phyloP scores from a whole-genome alignment of 2,113 vertebrate species.

The Charina bottae region DNA sequence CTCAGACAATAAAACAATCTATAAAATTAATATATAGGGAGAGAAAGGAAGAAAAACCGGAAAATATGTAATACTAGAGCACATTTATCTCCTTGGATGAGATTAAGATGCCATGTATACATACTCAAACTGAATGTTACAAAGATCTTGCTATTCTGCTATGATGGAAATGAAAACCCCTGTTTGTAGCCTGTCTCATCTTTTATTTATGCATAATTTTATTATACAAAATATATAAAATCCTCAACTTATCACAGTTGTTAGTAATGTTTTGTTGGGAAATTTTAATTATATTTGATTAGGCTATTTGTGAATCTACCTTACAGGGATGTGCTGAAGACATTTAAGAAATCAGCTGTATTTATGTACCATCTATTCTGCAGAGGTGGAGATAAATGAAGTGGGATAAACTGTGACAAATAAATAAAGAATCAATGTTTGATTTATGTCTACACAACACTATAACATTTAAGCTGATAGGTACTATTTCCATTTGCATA shows the following conservation, averaged over 20 bases:
- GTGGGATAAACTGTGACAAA: not conserved
- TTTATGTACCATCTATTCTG: not conserved
- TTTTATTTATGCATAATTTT: constrained; percentile 51
- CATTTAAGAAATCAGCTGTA: not conserved
- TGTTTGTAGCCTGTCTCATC: constrained; percentile 33
- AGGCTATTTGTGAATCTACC: not conserved
- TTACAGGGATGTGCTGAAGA: not conserved
- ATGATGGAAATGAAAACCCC: constrained; percentile 51
- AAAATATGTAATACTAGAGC: constrained; percentile 74
- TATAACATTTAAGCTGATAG: not conserved
- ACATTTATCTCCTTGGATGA: constrained; percentile 72
- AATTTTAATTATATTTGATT: not conserved
- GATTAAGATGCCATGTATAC: constrained; percentile 71
- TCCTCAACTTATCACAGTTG: not conserved
- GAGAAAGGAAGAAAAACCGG: constrained; percentile 74
- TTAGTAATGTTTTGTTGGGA: not conserved
- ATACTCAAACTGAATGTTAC: constrained; percentile 49
- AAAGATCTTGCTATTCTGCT: constrained; percentile 54
- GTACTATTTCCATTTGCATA: not conserved
- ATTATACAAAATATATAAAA: not conserved
- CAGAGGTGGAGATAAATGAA: not conserved
- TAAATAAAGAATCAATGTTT: not conserved
- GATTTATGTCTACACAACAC: not conserved
- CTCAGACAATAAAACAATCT: constrained; percentile 84
- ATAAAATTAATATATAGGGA: constrained; percentile 85